Evolutionary conservation across 1,140 invertebrate genomes (phyloP).

Genomic region (Lepidurus apus): DNA sequence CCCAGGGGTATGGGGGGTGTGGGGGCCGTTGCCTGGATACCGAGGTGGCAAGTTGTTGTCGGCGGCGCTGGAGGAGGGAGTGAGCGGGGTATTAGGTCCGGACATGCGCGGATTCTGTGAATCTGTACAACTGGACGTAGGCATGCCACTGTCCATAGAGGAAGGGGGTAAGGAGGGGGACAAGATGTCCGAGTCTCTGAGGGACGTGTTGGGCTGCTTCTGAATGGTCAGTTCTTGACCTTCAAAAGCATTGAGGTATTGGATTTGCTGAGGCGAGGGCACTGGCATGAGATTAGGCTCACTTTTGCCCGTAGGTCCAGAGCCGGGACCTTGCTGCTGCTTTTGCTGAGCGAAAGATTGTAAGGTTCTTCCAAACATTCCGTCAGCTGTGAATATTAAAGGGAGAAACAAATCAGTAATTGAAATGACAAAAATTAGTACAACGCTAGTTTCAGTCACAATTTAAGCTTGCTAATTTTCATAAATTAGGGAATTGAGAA

Average conservation of each 20-base stretch:
- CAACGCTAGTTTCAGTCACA: background rate
- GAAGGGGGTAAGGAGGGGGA: constrained; percentile 44
- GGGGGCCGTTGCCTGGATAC: constrained; percentile 43
- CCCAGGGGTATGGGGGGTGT: constrained; percentile 38
- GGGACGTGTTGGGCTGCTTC: constrained; percentile 87
- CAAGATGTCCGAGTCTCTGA: constrained; percentile 57
- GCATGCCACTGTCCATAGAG: constrained; percentile 38
- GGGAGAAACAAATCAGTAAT: constrained; percentile 29
- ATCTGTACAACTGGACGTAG: constrained; percentile 35
- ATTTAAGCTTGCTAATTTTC: constrained; percentile 26
- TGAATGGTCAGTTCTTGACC: constrained; percentile 94
- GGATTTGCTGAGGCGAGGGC: constrained; percentile 91
- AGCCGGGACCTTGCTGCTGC: constrained; percentile 50
- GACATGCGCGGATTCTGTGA: constrained; percentile 41
- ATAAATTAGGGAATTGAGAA: background rate
- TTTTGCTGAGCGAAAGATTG: constrained; percentile 71
- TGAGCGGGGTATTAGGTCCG: constrained; percentile 46
- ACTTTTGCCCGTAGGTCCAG: constrained; percentile 47
- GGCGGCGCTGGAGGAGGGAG: constrained; percentile 46
- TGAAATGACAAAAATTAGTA: constrained; percentile 24
- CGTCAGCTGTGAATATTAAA: constrained; percentile 54
- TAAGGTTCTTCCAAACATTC: constrained; percentile 71
- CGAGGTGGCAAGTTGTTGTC: constrained; percentile 39
- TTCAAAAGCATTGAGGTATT: constrained; percentile 91
- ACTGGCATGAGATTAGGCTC: constrained; percentile 92